Conservation (phyloP, 64 coral and sea anemone genomes). For the Stylophora pistillata region DNA sequence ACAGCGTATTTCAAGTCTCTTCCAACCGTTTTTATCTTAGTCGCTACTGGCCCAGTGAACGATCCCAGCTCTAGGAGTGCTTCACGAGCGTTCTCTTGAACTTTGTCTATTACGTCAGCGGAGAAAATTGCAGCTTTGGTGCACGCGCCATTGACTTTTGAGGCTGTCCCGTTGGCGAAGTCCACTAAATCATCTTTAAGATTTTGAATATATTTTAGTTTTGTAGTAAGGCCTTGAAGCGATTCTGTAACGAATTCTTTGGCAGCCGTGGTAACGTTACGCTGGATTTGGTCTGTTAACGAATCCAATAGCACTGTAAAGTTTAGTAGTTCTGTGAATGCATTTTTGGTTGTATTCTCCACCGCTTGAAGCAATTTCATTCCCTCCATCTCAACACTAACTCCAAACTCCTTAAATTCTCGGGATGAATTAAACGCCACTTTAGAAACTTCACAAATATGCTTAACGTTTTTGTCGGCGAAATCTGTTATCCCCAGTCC, state of each 20-base stretch:
- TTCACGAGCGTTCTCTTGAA: conserved; percentile 46
- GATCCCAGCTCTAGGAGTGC: conserved; percentile 56
- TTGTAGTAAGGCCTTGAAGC: conserved; percentile 57
- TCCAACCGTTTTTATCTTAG: conserved; percentile 44
- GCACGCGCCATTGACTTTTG: conserved; percentile 62
- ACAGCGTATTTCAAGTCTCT: conserved; percentile 65
- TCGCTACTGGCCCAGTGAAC: conserved; percentile 73
- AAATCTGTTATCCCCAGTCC: conserved; percentile 14
- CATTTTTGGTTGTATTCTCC: conserved; percentile 38
- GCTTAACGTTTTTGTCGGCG: neutral
- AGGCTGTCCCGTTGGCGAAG: conserved; percentile 78
- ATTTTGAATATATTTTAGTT: conserved; percentile 52
- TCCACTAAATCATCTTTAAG: conserved; percentile 65
- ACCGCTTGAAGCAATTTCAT: conserved; percentile 1
- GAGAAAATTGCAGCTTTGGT: conserved; percentile 68
- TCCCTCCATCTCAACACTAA: conserved; percentile 48
- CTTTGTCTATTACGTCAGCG: conserved; percentile 71
- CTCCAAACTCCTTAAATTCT: conserved; percentile 59
- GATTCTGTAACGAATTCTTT: conserved; percentile 73
- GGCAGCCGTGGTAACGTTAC: conserved; percentile 64
- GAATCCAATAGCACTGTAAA: conserved; percentile 64
- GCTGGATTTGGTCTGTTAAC: conserved; percentile 67
- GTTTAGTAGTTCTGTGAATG: conserved; percentile 51
- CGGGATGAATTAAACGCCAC: conserved; percentile 24
- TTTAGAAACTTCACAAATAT: conserved; percentile 40